These are phyloP conservation scores for Gallinago nigripennis DNA, from an alignment of 2,797 vertebrate genomes.

Conservation along the genomic window DNA sequence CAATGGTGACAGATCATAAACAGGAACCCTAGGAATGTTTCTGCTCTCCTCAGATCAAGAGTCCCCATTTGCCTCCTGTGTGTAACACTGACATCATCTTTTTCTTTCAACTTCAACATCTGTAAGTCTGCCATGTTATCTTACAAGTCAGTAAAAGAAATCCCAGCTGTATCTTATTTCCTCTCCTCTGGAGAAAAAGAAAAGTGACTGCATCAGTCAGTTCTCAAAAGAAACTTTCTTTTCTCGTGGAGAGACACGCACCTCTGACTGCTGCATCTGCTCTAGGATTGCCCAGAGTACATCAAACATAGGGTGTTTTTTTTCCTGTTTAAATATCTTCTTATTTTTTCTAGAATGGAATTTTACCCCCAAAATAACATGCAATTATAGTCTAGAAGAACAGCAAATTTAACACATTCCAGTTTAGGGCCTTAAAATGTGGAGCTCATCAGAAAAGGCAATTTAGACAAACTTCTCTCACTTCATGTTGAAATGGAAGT, in stretches of 20 bases:
- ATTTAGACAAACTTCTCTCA: background rate
- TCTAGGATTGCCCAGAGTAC: background rate
- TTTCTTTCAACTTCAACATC: background rate
- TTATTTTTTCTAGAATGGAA: background rate
- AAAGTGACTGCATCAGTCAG: background rate
- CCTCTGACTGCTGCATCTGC: background rate
- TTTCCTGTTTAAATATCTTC: background rate
- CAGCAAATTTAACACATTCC: background rate
- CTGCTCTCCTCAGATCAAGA: background rate
- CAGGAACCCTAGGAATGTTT: background rate
- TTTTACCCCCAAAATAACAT: background rate
- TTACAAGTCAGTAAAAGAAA: background rate
- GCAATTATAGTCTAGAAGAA: background rate
- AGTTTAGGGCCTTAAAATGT: background rate
- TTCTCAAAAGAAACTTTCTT: background rate
- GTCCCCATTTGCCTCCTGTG: background rate
- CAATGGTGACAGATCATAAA: background rate
- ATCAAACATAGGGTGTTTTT: background rate
- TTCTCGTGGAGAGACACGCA: background rate
- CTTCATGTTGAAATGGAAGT: fast-evolving
- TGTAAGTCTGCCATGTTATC: background rate
- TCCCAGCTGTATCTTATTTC: slow-evolving; percentile 6
- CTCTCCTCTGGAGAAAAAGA: background rate
- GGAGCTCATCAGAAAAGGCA: background rate
- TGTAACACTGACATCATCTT: background rate